Evolutionary conservation across 2,113 vertebrate genomes (phyloP).

Genomic region (Orientallactaga bullata): DNA sequence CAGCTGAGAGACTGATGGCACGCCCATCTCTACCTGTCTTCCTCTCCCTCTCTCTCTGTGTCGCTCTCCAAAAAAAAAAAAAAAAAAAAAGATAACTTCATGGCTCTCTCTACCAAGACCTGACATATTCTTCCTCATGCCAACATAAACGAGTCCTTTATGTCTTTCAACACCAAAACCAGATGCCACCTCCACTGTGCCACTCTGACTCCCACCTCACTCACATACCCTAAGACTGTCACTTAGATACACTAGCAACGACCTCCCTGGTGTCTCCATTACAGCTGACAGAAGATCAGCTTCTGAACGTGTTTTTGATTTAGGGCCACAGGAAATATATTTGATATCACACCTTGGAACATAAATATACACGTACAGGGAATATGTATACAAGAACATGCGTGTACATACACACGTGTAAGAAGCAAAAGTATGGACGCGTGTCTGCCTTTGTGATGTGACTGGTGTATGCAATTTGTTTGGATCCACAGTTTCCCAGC

Average conservation of each 20-base stretch:
- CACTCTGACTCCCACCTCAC: background rate
- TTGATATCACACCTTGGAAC: background rate
- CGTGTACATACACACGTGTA: background rate
- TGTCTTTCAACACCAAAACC: background rate
- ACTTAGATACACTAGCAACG: background rate
- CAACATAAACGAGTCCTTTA: background rate
- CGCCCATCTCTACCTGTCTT: no score
- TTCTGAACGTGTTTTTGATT: background rate
- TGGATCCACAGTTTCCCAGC: background rate
- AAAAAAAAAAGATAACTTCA: no score
- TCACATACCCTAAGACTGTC: background rate
- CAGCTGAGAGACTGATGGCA: no score
- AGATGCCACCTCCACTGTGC: background rate
- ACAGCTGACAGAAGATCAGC: background rate
- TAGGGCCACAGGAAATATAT: background rate
- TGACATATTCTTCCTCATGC: background rate
- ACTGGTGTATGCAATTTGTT: background rate
- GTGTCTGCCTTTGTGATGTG: background rate
- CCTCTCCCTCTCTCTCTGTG: no score
- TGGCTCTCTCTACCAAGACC: background rate
- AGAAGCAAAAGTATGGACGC: background rate
- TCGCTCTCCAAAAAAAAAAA: no score
- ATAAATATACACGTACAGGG: background rate
- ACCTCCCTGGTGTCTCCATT: background rate
- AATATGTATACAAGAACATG: background rate